Evolutionary conservation across 2,113 vertebrate species (phyloP).

Genomic region (Carassius carassius): DNA sequence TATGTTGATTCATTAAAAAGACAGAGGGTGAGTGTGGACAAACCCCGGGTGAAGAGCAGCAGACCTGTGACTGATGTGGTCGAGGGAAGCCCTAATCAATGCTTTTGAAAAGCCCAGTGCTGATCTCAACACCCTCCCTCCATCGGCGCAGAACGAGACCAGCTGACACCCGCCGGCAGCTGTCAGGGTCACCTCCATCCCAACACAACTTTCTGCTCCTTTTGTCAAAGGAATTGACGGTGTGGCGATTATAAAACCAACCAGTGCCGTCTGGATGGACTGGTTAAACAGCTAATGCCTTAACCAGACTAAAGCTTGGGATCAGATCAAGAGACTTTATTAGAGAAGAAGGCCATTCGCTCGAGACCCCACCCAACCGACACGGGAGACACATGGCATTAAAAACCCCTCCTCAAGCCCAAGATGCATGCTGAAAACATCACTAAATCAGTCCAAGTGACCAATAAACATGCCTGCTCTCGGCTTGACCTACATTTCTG

Average conservation of each 20-base stretch:
- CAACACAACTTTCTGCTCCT: conserved; percentile 14
- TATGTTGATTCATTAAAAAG: conserved; percentile 28
- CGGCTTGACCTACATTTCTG: conserved; percentile 31
- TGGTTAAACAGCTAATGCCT: conserved; percentile 65
- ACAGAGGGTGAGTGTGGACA: neutral
- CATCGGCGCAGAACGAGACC: conserved; percentile 41
- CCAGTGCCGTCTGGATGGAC: conserved; percentile 26
- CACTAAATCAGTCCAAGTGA: neutral
- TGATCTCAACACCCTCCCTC: conserved; percentile 30
- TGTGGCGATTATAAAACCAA: conserved; percentile 21
- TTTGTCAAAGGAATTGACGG: conserved; percentile 1
- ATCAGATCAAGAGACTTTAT: conserved; percentile 67
- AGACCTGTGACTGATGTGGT: neutral
- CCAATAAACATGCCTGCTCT: neutral
- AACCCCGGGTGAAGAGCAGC: conserved; percentile 1
- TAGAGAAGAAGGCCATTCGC: conserved; percentile 54
- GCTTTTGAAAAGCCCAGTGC: neutral
- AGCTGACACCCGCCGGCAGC: conserved; percentile 79
- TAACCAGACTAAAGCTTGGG: conserved; percentile 71
- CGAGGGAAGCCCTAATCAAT: conserved; percentile 27
- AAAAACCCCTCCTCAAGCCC: neutral
- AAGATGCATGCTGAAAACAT: neutral
- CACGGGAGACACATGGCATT: conserved; percentile 32
- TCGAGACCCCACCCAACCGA: conserved; percentile 76
- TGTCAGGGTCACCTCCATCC: conserved; percentile 64